Conservation (phyloP, 2,113 vertebrate species). For the Condylura cristata region DNA sequence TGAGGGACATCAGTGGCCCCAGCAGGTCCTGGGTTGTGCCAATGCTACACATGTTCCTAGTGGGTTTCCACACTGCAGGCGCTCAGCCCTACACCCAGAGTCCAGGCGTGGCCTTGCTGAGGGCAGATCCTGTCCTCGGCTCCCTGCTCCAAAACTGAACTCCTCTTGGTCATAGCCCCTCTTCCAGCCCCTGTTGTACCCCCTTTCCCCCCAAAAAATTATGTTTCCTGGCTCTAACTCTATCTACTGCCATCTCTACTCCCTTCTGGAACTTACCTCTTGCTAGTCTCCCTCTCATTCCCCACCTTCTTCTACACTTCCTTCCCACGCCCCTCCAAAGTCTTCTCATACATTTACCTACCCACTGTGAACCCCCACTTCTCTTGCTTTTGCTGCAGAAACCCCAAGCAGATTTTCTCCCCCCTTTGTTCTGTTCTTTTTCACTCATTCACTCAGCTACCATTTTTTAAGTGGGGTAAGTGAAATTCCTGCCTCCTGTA, state of each 20-base stretch:
- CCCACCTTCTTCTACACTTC: background rate
- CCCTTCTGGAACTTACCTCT: background rate
- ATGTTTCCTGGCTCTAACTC: background rate
- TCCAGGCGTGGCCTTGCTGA: background rate
- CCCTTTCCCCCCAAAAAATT: background rate
- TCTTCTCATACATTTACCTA: background rate
- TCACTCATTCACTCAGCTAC: background rate
- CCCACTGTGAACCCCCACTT: background rate
- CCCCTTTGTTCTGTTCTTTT: background rate
- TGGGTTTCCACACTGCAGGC: background rate
- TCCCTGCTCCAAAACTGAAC: background rate
- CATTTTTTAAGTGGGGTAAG: background rate
- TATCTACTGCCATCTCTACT: background rate
- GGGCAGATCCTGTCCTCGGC: background rate
- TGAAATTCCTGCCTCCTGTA: slow-evolving; percentile 13
- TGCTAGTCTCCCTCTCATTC: background rate
- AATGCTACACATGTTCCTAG: background rate
- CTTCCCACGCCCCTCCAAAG: background rate
- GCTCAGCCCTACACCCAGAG: background rate
- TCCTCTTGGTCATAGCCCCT: background rate
- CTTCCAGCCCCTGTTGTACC: background rate
- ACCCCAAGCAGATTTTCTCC: background rate
- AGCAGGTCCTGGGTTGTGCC: background rate
- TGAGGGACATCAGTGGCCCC: background rate
- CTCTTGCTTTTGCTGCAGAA: background rate